Evolutionary conservation across 2,113 vertebrate species (phyloP).

Genomic region (Phodopus roborovskii): DNA sequence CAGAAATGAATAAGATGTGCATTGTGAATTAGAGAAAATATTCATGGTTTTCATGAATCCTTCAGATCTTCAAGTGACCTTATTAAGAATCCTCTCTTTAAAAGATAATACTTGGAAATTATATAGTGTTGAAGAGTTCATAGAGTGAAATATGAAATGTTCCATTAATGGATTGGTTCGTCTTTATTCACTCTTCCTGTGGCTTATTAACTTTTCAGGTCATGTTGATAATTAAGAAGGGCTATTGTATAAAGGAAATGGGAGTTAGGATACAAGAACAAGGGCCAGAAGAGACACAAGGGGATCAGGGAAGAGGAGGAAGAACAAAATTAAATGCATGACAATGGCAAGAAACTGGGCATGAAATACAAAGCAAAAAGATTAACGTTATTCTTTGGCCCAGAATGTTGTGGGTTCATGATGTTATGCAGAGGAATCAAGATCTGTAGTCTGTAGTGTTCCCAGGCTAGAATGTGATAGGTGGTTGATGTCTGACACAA

Average conservation of each 20-base stretch:
- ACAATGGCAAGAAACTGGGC: constrained; percentile 17
- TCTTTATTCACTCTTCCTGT: neutral
- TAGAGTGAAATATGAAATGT: neutral
- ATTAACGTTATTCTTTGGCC: constrained; percentile 29
- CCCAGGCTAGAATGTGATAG: constrained; percentile 32
- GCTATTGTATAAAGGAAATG: neutral
- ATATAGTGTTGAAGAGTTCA: neutral
- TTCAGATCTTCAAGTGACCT: constrained; percentile 16
- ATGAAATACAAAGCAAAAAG: constrained; percentile 28
- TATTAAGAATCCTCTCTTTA: constrained; percentile 1
- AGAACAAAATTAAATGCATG: neutral
- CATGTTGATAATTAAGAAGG: constrained; percentile 28
- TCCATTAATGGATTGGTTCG: neutral
- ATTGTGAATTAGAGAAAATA: neutral
- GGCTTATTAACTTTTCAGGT: constrained; percentile 44
- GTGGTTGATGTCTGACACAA: constrained; percentile 20
- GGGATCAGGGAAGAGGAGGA: neutral
- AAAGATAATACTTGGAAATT: neutral
- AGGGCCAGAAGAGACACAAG: neutral
- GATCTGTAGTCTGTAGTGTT: constrained; percentile 43
- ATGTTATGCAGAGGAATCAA: constrained; percentile 22
- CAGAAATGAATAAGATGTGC: neutral
- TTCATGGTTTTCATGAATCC: neutral
- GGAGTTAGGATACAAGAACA: neutral
- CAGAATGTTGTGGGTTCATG: neutral